A percentile compares a stretch with the other conserved stretches of the same genome.
Conservation (phyloP, 2,888 invertebrate species). For the Mythimna ferrago region DNA sequence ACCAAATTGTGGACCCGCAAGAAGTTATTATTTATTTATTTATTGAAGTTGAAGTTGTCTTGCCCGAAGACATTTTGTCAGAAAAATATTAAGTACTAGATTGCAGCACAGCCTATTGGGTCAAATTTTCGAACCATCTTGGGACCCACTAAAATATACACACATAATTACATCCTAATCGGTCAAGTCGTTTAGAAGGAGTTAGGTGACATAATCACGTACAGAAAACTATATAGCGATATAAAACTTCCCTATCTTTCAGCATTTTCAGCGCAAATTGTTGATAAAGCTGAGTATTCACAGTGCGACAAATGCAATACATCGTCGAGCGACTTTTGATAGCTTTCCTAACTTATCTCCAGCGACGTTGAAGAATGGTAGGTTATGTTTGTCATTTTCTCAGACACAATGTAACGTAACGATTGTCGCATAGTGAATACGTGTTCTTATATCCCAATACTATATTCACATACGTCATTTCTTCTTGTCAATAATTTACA, state of each 20-base stretch:
- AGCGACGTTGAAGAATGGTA: slow-evolving; percentile 3
- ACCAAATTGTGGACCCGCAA: too few species aligned
- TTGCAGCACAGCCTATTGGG: too few species aligned
- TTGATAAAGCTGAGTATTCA: slow-evolving; percentile 19
- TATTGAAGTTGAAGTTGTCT: too few species aligned
- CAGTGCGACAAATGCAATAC: background rate
- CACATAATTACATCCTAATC: too few species aligned
- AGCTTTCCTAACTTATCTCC: slow-evolving; percentile 19
- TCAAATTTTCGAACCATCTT: too few species aligned
- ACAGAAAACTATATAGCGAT: too few species aligned
- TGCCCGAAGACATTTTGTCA: too few species aligned
- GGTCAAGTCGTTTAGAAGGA: too few species aligned
- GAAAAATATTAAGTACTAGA: too few species aligned
- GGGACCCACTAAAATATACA: too few species aligned
- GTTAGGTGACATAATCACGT: too few species aligned
- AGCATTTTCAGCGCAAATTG: background rate
- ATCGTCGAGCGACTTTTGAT: slow-evolving; percentile 1
- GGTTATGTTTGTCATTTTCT: slow-evolving; percentile 13
- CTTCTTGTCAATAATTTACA: slow-evolving; percentile 36
- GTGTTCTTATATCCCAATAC: slow-evolving; percentile 1
- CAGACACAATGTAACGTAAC: background rate
- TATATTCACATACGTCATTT: background rate
- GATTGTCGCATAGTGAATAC: background rate
- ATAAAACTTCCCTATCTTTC: slow-evolving; percentile 14
- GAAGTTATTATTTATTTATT: too few species aligned